Evolutionary conservation across 1,140 invertebrate genomes (phyloP).

Genomic region (Cherax quadricarinatus): DNA sequence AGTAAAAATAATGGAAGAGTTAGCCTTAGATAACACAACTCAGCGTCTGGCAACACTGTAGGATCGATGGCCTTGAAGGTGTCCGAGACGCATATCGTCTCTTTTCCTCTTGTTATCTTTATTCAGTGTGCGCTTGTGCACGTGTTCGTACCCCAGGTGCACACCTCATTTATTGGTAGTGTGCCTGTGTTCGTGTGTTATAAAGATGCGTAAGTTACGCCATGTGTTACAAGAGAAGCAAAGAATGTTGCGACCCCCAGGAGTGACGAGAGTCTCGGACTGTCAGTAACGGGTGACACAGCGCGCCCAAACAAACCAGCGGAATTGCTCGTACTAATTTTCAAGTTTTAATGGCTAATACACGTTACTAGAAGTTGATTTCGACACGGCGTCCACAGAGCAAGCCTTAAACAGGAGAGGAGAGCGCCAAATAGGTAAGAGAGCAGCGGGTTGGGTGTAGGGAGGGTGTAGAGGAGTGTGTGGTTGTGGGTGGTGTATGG

Average conservation of each 20-base stretch:
- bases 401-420: neutral
- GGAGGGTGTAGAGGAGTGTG: too few species aligned
- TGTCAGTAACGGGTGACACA: slow-evolving; percentile 11
- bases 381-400: neutral
- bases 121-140: neutral
- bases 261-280: slow-evolving; percentile 19
- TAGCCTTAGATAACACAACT: neutral
- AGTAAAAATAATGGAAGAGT: too few species aligned
- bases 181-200: neutral
- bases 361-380: neutral
- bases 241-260: neutral
- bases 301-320: slow-evolving; percentile 53
- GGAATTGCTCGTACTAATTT: slow-evolving; percentile 16
- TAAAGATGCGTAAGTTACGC: neutral
- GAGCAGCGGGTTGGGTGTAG: neutral
- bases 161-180: neutral
- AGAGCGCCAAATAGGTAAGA: neutral
- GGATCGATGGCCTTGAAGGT: slow-evolving; percentile 60
- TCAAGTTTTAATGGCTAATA: neutral
- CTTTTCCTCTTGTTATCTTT: neutral
- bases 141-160: neutral
- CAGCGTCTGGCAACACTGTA: slow-evolving; percentile 46
- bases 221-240: neutral
- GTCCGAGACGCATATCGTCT: slow-evolving; percentile 50
- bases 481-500: neutral